A percentile compares a stretch with the other conserved stretches of the same genome.
Evolutionary conservation across 2,113 vertebrate genomes (phyloP).

Genomic region (Anguilla rostrata): DNA sequence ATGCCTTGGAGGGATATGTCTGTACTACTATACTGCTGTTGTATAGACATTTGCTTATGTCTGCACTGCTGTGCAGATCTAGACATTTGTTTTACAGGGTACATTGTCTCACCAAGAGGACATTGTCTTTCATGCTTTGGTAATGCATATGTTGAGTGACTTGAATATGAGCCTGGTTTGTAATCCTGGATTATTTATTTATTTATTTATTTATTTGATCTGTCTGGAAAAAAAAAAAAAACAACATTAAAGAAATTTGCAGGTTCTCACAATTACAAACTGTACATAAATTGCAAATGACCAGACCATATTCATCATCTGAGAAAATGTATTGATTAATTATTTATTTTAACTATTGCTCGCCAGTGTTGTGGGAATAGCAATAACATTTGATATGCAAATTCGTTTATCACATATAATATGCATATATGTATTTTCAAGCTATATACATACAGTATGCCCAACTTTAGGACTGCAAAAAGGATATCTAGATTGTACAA

Average conservation of each 20-base stretch:
- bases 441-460: background rate
- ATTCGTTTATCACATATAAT: background rate
- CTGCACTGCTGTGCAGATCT: no score
- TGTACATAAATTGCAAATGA: background rate
- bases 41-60: constrained; percentile 22
- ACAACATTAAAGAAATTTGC: background rate
- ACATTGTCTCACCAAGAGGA: background rate
- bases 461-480: background rate
- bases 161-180: background rate
- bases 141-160: background rate
- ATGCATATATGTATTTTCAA: background rate
- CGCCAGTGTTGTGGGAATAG: no score
- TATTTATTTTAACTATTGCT: background rate
- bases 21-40: constrained; percentile 20
- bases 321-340: background rate
- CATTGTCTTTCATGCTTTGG: background rate
- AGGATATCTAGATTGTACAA: background rate
- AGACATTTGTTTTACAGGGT: no score
- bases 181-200: background rate
- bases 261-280: background rate
- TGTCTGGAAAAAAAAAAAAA: background rate
- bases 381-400: background rate
- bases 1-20: constrained; percentile 23
- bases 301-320: background rate
- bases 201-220: no score